phyloP scores from a whole-genome alignment of 2,888 invertebrate genomes.

The Chloroclystis v-ata region DNA sequence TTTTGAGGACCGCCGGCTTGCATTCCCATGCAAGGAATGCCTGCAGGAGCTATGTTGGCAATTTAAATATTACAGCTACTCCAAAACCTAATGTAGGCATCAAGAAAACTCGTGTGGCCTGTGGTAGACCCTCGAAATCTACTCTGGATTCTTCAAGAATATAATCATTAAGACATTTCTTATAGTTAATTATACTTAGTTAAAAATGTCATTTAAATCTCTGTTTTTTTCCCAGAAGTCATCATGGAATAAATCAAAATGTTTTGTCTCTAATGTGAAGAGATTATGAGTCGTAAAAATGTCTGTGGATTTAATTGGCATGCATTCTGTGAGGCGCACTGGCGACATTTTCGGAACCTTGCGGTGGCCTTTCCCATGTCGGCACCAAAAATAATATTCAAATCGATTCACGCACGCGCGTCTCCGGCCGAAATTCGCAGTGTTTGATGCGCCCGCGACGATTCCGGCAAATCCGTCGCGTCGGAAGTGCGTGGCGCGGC shows the following conservation, averaged over 20 bases:
- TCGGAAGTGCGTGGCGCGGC: slow-evolving; percentile 75
- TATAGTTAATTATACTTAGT: slow-evolving; percentile 62
- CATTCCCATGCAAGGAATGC: slow-evolving; percentile 77
- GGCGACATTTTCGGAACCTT: slow-evolving; percentile 17
- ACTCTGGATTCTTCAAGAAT: slow-evolving; percentile 63
- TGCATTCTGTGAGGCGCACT: slow-evolving; percentile 19
- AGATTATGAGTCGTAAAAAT: slow-evolving; percentile 70
- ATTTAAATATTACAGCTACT: slow-evolving; percentile 77
- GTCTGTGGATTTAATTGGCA: slow-evolving; percentile 45
- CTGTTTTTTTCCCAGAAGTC: slow-evolving; percentile 56
- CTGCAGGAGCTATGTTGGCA: slow-evolving; percentile 73
- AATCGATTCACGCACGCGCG: slow-evolving; percentile 76
- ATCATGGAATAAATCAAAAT: slow-evolving; percentile 56
- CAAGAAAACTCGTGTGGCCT: slow-evolving; percentile 71
- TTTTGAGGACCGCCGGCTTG: slow-evolving; percentile 68
- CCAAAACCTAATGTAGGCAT: slow-evolving; percentile 73
- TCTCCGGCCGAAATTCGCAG: slow-evolving; percentile 73
- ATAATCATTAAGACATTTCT: slow-evolving; percentile 63
- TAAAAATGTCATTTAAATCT: slow-evolving; percentile 61
- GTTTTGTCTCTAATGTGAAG: slow-evolving; percentile 47
- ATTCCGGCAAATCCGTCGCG: slow-evolving; percentile 78
- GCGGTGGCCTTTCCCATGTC: slow-evolving; percentile 64
- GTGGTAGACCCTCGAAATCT: slow-evolving; percentile 57
- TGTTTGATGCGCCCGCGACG: slow-evolving; percentile 77
- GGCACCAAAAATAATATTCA: slow-evolving; percentile 72